Conservation (phyloP, 1,140 invertebrate species). For the Drosophila repletoides region DNA sequence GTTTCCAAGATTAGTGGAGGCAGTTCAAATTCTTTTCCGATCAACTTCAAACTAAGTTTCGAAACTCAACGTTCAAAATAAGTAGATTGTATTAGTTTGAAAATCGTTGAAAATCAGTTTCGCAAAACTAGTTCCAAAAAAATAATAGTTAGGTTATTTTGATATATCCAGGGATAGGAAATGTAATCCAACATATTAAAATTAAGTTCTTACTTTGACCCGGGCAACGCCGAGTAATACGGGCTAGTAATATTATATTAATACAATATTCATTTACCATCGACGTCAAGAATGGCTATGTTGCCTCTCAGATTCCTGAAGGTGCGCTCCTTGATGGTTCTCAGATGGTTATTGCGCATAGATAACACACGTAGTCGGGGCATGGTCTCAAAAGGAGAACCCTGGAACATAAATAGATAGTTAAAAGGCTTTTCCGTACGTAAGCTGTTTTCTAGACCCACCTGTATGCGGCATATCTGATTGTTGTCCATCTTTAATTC, state of each 20-base stretch:
- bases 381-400: conserved; percentile 91
- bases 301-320: conserved; percentile 90
- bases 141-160: too few species aligned
- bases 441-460: conserved; percentile 15
- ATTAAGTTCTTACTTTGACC: too few species aligned
- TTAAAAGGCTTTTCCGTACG: not conserved
- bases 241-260: not conserved
- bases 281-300: conserved; percentile 91
- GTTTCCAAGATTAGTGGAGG: too few species aligned
- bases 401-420: conserved; percentile 67
- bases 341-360: conserved; percentile 90
- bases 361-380: conserved; percentile 90
- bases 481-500: conserved; percentile 92
- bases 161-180: too few species aligned
- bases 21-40: too few species aligned
- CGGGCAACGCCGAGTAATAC: too few species aligned
- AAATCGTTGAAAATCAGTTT: too few species aligned
- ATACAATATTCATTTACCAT: conserved; percentile 85
- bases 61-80: too few species aligned
- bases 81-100: too few species aligned
- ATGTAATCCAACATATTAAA: too few species aligned
- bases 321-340: conserved; percentile 88
- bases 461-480: conserved; percentile 87
- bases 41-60: too few species aligned
- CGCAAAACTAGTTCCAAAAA: too few species aligned